phyloP scores from a whole-genome alignment of 2,888 invertebrate genomes.

The Euspilapteryx auroguttella region DNA sequence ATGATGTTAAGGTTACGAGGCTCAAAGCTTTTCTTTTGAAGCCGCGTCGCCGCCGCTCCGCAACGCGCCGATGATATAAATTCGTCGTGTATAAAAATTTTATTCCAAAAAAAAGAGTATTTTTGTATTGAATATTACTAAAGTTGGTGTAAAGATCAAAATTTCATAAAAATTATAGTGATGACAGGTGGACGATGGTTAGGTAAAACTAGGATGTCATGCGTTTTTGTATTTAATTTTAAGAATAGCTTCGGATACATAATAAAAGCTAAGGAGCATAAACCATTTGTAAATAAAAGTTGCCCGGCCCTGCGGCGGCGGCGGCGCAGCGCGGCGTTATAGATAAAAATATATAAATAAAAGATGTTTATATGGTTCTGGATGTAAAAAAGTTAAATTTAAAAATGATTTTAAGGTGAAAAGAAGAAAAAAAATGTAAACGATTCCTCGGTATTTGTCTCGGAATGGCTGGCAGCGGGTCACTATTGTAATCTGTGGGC shows the following conservation, averaged over 20 bases:
- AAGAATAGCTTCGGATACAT: slow-evolving; percentile 64
- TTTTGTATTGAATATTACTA: slow-evolving; percentile 66
- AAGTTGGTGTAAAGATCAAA: slow-evolving; percentile 64
- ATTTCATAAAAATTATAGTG: slow-evolving; percentile 62
- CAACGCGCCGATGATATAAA: slow-evolving; percentile 31
- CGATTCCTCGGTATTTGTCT: slow-evolving; percentile 56
- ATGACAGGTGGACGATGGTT: slow-evolving; percentile 41
- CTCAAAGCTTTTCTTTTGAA: slow-evolving; percentile 59
- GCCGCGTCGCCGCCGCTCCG: slow-evolving; percentile 30
- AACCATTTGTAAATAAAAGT: slow-evolving; percentile 68
- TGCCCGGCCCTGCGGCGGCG: slow-evolving; percentile 22
- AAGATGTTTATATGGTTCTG: slow-evolving; percentile 64
- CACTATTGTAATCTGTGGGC: slow-evolving; percentile 60
- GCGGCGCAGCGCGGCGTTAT: slow-evolving; percentile 35
- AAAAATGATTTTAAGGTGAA: slow-evolving; percentile 44
- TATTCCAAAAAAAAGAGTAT: slow-evolving; percentile 61
- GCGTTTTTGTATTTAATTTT: slow-evolving; percentile 64
- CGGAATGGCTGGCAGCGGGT: slow-evolving; percentile 45
- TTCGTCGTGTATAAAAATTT: slow-evolving; percentile 58
- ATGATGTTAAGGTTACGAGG: slow-evolving; percentile 60
- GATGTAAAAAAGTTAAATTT: slow-evolving; percentile 57
- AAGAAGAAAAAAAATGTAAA: slow-evolving; percentile 23
- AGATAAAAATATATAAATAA: slow-evolving; percentile 60
- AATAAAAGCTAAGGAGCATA: slow-evolving; percentile 71
- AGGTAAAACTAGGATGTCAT: slow-evolving; percentile 59